Conservation (phyloP, 2,888 invertebrate species). For the Adelphocoris suturalis region DNA sequence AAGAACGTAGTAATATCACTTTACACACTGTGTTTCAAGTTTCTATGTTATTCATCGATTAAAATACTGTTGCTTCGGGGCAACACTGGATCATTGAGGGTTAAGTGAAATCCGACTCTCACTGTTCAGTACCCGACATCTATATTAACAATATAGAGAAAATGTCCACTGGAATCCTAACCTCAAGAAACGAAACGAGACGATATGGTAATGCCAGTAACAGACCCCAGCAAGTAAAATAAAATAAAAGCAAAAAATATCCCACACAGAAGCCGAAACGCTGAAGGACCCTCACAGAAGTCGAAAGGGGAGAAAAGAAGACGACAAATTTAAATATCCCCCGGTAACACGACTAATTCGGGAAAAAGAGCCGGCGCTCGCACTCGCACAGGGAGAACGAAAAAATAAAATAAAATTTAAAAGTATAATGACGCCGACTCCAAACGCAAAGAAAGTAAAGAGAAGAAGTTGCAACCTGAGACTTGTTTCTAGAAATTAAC, state of each 20-base stretch:
- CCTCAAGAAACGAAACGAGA: neutral
- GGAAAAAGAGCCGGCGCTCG: slow-evolving; percentile 35
- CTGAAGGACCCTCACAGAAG: neutral
- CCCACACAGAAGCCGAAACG: slow-evolving; percentile 10
- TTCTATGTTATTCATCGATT: no score
- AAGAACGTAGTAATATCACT: no score
- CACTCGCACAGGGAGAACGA: neutral
- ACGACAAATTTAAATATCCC: slow-evolving; percentile 69
- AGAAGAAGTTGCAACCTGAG: slow-evolving; percentile 71
- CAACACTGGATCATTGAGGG: no score
- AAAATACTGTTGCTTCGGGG: no score
- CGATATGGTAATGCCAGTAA: slow-evolving; percentile 2
- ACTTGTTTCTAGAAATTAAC: slow-evolving; percentile 72
- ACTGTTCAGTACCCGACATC: no score
- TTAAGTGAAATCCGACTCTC: no score
- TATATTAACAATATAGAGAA: no score
- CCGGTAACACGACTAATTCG: slow-evolving; percentile 72
- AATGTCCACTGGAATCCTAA: neutral
- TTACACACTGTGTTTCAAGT: no score
- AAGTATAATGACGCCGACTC: slow-evolving; percentile 72
- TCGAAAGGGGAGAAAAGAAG: neutral
- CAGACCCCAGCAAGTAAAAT: neutral
- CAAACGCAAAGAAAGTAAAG: slow-evolving; percentile 68
- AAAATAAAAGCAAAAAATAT: neutral
- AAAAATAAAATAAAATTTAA: slow-evolving; percentile 67